phyloP scores from a whole-genome alignment of 2,888 invertebrate genomes.

The Drymonia ruficornis region DNA sequence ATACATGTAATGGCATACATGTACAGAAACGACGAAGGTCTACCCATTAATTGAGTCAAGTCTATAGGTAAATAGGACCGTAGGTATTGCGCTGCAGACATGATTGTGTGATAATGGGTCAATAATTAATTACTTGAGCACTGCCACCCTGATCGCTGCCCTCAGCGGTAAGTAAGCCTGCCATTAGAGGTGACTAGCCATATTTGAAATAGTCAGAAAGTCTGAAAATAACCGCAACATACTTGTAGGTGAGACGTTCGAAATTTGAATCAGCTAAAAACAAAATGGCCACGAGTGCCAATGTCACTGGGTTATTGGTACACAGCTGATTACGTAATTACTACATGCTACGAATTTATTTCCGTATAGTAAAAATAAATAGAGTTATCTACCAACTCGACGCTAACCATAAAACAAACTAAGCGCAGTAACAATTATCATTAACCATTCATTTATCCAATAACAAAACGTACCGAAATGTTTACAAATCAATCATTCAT shows the following conservation, averaged over 20 bases:
- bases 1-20: too few species aligned
- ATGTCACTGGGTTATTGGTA: slow-evolving; percentile 30
- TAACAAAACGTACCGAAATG: slow-evolving; percentile 3
- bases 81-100: too few species aligned
- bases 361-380: neutral
- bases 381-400: neutral
- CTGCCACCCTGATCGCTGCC: too few species aligned
- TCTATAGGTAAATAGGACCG: too few species aligned
- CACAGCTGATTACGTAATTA: slow-evolving; percentile 17
- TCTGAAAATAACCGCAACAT: neutral
- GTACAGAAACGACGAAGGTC: too few species aligned
- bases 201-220: neutral
- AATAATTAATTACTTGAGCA: too few species aligned
- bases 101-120: too few species aligned
- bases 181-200: neutral
- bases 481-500: neutral
- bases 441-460: slow-evolving; percentile 1
- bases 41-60: too few species aligned
- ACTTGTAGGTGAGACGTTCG: neutral
- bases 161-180: too few species aligned
- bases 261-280: slow-evolving; percentile 12
- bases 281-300: slow-evolving; percentile 21
- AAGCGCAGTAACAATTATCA: neutral
- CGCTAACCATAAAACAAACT: neutral
- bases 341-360: neutral